These are phyloP conservation scores for Thaumetopoea pityocampa DNA, from an alignment of 1,140 invertebrate genomes.

Conservation along the genomic window DNA sequence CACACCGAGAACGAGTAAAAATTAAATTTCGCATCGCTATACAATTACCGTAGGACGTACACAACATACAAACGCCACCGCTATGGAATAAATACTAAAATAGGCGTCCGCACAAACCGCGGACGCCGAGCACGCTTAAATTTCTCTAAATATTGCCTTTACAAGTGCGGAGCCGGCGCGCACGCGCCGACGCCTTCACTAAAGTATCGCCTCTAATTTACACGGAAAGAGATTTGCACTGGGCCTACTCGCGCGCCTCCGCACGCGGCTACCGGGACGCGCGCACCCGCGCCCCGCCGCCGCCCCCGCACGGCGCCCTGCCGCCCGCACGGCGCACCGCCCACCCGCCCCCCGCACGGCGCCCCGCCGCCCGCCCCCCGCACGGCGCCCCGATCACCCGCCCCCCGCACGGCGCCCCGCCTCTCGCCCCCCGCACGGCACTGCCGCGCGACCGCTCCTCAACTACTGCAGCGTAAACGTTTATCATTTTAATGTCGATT, in stretches of 20 bases:
- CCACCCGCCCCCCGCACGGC: background rate
- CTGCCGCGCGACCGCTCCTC: too few species aligned
- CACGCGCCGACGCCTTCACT: conserved; percentile 66
- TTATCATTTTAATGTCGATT: too few species aligned
- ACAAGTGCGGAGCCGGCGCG: conserved; percentile 64
- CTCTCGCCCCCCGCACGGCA: background rate
- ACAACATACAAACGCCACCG: conserved; percentile 50
- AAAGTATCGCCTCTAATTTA: conserved; percentile 71
- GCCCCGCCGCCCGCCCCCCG: background rate
- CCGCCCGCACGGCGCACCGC: background rate
- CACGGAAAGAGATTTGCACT: conserved; percentile 56
- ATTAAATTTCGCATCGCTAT: conserved; percentile 53
- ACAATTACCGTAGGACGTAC: conserved; percentile 58
- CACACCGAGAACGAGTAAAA: conserved; percentile 44
- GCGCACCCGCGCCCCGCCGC: too few species aligned
- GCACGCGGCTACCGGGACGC: too few species aligned
- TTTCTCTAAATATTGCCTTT: conserved; percentile 62
- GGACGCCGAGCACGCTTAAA: conserved; percentile 44
- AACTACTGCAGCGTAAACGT: too few species aligned
- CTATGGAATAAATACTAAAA: conserved; percentile 45
- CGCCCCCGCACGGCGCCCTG: background rate
- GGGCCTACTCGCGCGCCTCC: conserved; percentile 63
- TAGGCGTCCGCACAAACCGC: conserved; percentile 48
- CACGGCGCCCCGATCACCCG: conserved; percentile 23
- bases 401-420: background rate